A percentile compares a stretch with the other conserved stretches of the same genome.
phyloP scores from a whole-genome alignment of 2,797 vertebrate species.

The Macroramphosus scolopax region DNA sequence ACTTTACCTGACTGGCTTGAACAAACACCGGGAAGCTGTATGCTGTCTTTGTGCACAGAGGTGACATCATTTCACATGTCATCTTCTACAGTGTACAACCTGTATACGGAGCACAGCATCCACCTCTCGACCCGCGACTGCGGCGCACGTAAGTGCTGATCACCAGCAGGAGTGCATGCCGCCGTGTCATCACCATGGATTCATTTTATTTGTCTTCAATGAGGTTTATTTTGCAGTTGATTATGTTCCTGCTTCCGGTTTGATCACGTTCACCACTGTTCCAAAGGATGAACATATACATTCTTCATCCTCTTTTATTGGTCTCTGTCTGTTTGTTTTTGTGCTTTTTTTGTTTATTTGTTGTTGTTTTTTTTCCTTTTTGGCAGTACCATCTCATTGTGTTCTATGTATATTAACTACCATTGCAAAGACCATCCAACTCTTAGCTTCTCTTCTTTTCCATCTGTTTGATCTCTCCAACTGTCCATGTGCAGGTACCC shows the following conservation, averaged over 20 bases:
- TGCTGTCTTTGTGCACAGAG: slow-evolving; percentile 19
- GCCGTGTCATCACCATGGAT: neutral
- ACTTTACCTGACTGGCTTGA: neutral
- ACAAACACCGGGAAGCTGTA: slow-evolving; percentile 1
- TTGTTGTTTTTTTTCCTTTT: slow-evolving; percentile 2
- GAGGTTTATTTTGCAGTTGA: too few species aligned
- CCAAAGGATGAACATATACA: too few species aligned
- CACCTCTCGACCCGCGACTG: slow-evolving; percentile 90
- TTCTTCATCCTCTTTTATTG: too few species aligned
- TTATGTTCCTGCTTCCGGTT: too few species aligned
- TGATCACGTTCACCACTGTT: too few species aligned
- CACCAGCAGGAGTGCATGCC: slow-evolving; percentile 36
- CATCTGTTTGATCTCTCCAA: slow-evolving; percentile 2
- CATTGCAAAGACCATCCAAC: neutral
- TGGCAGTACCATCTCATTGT: neutral
- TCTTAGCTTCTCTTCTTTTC: neutral
- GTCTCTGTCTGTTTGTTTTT: too few species aligned
- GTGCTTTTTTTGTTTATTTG: slow-evolving; percentile 11
- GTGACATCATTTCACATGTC: slow-evolving; percentile 45
- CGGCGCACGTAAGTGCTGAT: slow-evolving; percentile 87
- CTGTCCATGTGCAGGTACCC: slow-evolving; percentile 84
- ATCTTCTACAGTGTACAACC: slow-evolving; percentile 86
- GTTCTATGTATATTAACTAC: slow-evolving; percentile 1
- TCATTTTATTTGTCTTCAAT: slow-evolving; percentile 8
- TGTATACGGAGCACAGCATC: slow-evolving; percentile 96